Evolutionary conservation across 2,797 vertebrate genomes (phyloP).

Genomic region (Uromys caudimaculatus): DNA sequence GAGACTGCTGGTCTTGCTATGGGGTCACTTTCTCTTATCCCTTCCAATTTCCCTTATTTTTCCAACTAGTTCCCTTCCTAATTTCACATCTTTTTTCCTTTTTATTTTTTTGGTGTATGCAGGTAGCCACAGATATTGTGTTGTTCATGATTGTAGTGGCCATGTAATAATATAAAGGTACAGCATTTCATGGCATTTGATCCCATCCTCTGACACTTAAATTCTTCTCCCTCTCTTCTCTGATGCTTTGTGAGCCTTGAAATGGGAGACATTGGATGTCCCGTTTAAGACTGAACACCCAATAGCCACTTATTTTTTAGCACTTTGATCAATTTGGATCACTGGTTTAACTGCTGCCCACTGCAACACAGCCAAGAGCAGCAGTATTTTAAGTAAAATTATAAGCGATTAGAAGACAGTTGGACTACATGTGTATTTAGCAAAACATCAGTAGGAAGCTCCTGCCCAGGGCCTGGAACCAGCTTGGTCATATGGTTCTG

Average conservation of each 20-base stretch:
- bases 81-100: background rate
- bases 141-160: background rate
- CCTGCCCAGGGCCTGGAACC: background rate
- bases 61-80: background rate
- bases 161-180: background rate
- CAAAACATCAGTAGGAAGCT: background rate
- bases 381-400: background rate
- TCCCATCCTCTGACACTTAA: background rate
- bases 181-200: background rate
- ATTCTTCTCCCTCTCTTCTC: background rate
- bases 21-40: background rate
- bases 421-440: background rate
- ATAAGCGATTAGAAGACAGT: background rate
- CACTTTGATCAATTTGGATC: background rate
- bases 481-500: background rate
- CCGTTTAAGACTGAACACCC: background rate
- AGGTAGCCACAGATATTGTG: background rate
- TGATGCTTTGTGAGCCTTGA: background rate
- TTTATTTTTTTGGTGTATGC: background rate
- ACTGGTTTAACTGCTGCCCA: background rate
- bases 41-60: background rate
- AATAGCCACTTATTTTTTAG: background rate
- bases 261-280: background rate
- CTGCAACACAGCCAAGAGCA: background rate
- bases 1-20: too few species aligned